phyloP scores from a whole-genome alignment of 1,140 invertebrate species.

The Ephestia elutella region DNA sequence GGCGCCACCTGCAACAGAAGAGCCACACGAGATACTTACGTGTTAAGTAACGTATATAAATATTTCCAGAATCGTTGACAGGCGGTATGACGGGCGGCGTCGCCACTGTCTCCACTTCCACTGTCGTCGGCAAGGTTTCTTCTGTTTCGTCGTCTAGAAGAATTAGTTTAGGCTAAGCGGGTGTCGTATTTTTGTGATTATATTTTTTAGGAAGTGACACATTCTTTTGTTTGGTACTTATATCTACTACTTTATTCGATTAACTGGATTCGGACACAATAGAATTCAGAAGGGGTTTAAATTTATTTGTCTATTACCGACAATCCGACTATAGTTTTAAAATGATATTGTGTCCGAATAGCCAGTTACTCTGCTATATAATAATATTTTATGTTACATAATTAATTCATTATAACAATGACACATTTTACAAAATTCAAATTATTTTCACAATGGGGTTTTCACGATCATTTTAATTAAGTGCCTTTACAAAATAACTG shows the following conservation, averaged over 20 bases:
- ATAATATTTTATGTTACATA: too few species aligned
- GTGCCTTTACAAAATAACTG: too few species aligned
- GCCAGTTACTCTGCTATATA: too few species aligned
- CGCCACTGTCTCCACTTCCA: constrained; percentile 26
- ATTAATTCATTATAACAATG: too few species aligned
- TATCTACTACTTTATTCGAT: too few species aligned
- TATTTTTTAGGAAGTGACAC: background rate
- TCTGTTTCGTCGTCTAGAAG: constrained; percentile 59
- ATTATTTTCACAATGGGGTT: too few species aligned
- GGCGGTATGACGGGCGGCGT: constrained; percentile 34
- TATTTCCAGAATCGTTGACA: constrained; percentile 48
- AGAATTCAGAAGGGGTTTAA: too few species aligned
- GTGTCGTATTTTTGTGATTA: constrained; percentile 57
- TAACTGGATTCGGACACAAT: too few species aligned
- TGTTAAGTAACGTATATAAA: constrained; percentile 64
- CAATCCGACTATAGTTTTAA: background rate
- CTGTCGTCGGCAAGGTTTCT: constrained; percentile 45
- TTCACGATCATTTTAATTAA: too few species aligned
- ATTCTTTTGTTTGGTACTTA: background rate
- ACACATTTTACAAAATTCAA: too few species aligned
- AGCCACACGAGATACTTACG: constrained; percentile 45
- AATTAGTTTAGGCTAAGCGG: constrained; percentile 39
- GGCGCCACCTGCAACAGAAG: constrained; percentile 31
- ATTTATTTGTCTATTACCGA: background rate
- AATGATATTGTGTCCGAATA: background rate